Conservation (phyloP, 2,888 invertebrate genomes). For the Nasonovia ribisnigri region DNA sequence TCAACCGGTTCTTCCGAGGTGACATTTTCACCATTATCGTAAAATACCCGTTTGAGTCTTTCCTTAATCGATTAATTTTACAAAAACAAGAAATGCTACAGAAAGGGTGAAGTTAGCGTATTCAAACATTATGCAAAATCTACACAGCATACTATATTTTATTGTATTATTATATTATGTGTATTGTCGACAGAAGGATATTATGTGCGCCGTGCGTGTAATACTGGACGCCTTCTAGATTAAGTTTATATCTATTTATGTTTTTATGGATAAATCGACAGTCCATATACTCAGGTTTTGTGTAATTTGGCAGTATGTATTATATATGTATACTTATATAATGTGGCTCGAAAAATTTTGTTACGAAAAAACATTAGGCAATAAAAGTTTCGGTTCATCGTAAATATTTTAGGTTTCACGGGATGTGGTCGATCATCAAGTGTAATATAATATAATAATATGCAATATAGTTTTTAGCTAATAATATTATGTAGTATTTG, state of each 20-base stretch:
- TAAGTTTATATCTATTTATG: not conserved
- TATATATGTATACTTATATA: not conserved
- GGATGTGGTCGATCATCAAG: not conserved
- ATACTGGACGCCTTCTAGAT: not conserved
- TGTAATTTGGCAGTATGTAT: not conserved
- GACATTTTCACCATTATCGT: slow-evolving; percentile 60
- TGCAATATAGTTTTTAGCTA: not conserved
- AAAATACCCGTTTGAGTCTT: slow-evolving; percentile 46
- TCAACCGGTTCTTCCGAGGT: slow-evolving; percentile 60
- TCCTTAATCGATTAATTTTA: slow-evolving; percentile 53
- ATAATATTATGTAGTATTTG: not conserved
- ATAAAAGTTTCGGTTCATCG: not conserved
- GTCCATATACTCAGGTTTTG: not conserved
- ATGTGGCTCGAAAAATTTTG: not conserved
- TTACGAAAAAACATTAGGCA: not conserved
- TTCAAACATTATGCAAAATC: slow-evolving; percentile 41
- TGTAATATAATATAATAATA: not conserved
- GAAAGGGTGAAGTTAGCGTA: slow-evolving; percentile 17
- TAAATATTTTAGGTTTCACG: not conserved
- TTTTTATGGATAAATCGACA: not conserved
- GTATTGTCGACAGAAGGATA: not conserved
- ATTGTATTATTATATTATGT: not conserved
- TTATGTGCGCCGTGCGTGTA: not conserved
- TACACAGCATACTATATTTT: not conserved
- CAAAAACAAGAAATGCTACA: slow-evolving; percentile 18